Conservation (phyloP, 2,113 vertebrate genomes). For the Pipra filicauda region DNA sequence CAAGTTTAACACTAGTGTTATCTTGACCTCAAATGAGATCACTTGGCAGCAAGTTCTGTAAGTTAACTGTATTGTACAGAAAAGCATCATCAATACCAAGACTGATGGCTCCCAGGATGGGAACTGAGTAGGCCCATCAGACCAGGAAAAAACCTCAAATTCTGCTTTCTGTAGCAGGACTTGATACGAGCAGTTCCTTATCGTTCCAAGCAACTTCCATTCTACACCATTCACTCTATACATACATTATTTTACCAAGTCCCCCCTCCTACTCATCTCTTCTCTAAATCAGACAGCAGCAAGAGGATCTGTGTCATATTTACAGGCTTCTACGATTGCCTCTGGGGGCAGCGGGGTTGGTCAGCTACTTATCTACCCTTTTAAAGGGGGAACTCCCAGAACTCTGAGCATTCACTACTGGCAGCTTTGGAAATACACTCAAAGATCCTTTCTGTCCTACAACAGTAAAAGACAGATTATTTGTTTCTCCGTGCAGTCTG, state of each 20-base stretch:
- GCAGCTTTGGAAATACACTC: background rate
- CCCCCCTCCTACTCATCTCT: background rate
- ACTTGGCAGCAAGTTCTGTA: background rate
- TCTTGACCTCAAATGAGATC: background rate
- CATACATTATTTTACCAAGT: background rate
- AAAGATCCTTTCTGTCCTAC: background rate
- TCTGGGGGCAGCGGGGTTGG: accelerated
- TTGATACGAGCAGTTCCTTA: background rate
- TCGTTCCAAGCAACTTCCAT: background rate
- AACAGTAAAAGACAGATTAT: background rate
- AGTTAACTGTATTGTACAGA: background rate
- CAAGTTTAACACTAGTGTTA: background rate
- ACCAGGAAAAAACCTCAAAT: background rate
- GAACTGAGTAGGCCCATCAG: background rate
- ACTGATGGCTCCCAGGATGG: background rate
- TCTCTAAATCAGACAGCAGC: background rate
- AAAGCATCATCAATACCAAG: background rate
- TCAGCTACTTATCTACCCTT: background rate
- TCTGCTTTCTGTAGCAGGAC: background rate
- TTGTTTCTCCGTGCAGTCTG: background rate
- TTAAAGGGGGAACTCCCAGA: background rate
- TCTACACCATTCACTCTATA: background rate
- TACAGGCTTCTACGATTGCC: background rate
- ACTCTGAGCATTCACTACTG: background rate
- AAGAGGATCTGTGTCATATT: background rate